Evolutionary conservation across 1,140 invertebrate species (phyloP).

Genomic region (Colletes latitarsis): DNA sequence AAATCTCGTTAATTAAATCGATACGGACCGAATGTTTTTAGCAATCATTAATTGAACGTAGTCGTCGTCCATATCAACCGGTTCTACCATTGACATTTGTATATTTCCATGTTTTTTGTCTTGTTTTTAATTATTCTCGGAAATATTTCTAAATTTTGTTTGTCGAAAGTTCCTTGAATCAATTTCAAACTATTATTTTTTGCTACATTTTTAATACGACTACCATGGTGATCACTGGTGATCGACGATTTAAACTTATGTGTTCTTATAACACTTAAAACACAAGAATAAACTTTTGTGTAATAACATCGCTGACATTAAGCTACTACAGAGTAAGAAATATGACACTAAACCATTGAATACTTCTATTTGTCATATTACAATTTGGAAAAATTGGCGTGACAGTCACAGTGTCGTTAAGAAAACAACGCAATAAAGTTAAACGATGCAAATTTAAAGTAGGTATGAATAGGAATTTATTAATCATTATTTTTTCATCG

Average conservation of each 20-base stretch:
- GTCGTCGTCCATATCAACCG: not conserved
- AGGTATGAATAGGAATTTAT: not conserved
- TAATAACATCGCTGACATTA: too few species aligned
- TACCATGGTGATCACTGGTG: too few species aligned
- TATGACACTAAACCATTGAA: too few species aligned
- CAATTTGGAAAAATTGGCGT: too few species aligned
- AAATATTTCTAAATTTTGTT: not conserved
- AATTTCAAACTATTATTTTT: not conserved
- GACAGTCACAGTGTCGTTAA: too few species aligned
- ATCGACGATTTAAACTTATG: too few species aligned
- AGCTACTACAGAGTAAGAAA: too few species aligned
- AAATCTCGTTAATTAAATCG: not conserved
- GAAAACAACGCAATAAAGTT: not conserved
- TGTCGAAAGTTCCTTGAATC: not conserved
- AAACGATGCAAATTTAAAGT: not conserved
- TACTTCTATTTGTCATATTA: too few species aligned
- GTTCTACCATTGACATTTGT: not conserved
- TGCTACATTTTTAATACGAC: not conserved
- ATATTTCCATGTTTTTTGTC: not conserved
- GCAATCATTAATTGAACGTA: not conserved
- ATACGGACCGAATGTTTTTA: not conserved
- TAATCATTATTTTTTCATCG: not conserved
- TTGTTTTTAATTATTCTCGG: not conserved
- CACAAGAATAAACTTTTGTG: too few species aligned
- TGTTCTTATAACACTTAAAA: too few species aligned